Percentiles rank a stretch among this genome's conserved stretches.
These are phyloP conservation scores for Tangara arthus DNA, from an alignment of 2,797 vertebrate species.

Conservation along the genomic window DNA sequence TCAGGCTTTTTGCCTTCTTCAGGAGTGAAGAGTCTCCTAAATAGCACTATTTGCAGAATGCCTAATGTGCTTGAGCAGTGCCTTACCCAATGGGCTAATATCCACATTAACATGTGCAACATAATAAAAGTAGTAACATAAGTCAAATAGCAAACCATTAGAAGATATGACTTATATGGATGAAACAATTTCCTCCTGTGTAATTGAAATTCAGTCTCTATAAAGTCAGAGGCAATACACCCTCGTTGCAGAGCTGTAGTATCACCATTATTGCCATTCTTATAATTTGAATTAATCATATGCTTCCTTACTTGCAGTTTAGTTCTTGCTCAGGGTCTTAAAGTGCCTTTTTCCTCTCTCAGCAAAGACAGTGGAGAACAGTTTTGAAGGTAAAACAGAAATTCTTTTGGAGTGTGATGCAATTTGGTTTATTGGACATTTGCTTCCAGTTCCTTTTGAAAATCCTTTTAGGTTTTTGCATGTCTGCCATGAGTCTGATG, in stretches of 20 bases:
- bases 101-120: not conserved
- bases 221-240: not conserved
- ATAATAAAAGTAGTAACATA: not conserved
- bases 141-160: not conserved
- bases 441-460: not conserved
- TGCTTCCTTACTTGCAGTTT: not conserved
- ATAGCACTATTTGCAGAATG: not conserved
- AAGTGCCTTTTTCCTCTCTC: not conserved
- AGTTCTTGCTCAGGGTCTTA: not conserved
- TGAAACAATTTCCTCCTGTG: not conserved
- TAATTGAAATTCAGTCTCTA: constrained; percentile 5
- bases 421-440: not conserved
- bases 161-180: not conserved
- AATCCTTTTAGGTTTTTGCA: not conserved
- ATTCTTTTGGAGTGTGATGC: not conserved
- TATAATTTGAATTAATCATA: not conserved
- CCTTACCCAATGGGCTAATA: not conserved
- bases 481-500: not conserved
- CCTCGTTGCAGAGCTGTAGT: not conserved
- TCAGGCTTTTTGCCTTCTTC: not conserved
- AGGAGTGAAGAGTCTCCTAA: not conserved
- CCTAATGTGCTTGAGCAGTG: not conserved
- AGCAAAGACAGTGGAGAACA: not conserved
- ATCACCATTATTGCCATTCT: not conserved
- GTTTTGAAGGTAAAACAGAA: not conserved